These are phyloP conservation scores for Neotoxoptera formosana DNA, from an alignment of 1,140 invertebrate species.

Conservation along the genomic window DNA sequence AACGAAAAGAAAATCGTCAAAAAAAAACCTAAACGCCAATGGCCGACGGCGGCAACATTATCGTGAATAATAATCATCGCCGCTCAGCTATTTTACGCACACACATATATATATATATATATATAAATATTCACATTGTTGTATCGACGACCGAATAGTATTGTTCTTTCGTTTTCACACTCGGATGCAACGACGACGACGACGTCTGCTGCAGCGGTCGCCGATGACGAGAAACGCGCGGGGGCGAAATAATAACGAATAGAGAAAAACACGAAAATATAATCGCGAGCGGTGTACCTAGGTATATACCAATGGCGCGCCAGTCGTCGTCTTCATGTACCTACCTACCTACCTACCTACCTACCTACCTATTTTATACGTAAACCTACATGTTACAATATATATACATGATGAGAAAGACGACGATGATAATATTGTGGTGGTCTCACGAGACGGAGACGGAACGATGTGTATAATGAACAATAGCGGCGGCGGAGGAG, in stretches of 20 bases:
- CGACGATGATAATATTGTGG: neutral
- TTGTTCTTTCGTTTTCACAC: constrained; percentile 28
- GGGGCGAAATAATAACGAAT: neutral
- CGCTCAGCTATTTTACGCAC: neutral
- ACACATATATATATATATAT: too few species aligned
- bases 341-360: too few species aligned
- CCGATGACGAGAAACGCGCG: neutral
- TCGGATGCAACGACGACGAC: neutral
- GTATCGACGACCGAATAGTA: constrained; percentile 35
- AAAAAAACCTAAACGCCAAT: neutral
- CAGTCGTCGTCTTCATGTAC: neutral
- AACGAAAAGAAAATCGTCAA: neutral
- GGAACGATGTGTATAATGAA: neutral
- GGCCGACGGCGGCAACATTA: neutral
- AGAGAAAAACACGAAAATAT: neutral
- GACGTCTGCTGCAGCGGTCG: neutral
- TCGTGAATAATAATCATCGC: constrained; percentile 34
- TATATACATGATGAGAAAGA: neutral
- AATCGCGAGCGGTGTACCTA: neutral
- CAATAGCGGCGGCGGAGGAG: neutral
- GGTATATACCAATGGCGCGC: neutral
- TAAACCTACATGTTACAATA: neutral
- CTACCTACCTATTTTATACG: neutral
- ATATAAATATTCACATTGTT: neutral
- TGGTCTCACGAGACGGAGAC: neutral